phyloP scores from a whole-genome alignment of 2,113 vertebrate species.

The Girardinichthys multiradiatus region DNA sequence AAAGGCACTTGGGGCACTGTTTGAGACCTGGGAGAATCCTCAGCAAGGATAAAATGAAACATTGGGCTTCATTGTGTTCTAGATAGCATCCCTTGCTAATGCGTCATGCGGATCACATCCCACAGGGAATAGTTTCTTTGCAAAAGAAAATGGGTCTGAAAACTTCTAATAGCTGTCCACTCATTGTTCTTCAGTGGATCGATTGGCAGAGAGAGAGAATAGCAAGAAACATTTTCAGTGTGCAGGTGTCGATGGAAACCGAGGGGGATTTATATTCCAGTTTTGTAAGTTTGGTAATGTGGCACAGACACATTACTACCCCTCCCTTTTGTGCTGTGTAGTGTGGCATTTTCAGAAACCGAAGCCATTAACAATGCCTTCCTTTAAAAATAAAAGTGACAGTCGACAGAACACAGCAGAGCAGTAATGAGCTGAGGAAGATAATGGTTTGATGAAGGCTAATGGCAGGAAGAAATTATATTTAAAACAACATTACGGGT shows the following conservation, averaged over 20 bases:
- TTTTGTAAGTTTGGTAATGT: constrained; percentile 22
- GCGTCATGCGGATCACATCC: constrained; percentile 11
- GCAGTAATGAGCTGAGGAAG: constrained; percentile 58
- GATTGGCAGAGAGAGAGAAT: constrained; percentile 12
- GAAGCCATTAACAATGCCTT: constrained; percentile 44
- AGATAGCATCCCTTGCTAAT: constrained; percentile 26
- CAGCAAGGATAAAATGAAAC: constrained; percentile 28
- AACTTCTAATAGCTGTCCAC: constrained; percentile 17
- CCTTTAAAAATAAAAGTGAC: not conserved
- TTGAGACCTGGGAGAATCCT: constrained; percentile 14
- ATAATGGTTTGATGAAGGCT: constrained; percentile 50
- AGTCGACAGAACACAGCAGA: constrained; percentile 3
- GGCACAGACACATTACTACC: constrained; percentile 51
- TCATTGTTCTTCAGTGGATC: constrained; percentile 23
- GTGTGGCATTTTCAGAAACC: constrained; percentile 41
- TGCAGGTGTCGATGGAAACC: constrained; percentile 18
- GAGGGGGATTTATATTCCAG: constrained; percentile 41
- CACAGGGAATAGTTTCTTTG: constrained; percentile 5
- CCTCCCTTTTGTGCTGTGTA: constrained; percentile 27
- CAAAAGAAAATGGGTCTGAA: constrained; percentile 10
- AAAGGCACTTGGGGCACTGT: constrained; percentile 1
- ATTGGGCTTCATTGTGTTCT: constrained; percentile 1
- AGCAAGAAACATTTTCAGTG: constrained; percentile 25
- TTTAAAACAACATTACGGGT: constrained; percentile 32
- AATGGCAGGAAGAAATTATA: constrained; percentile 38